Base-by-base conservation (phyloP, 2,888 invertebrate genomes). In the Coleophora flavipennella region DNA sequence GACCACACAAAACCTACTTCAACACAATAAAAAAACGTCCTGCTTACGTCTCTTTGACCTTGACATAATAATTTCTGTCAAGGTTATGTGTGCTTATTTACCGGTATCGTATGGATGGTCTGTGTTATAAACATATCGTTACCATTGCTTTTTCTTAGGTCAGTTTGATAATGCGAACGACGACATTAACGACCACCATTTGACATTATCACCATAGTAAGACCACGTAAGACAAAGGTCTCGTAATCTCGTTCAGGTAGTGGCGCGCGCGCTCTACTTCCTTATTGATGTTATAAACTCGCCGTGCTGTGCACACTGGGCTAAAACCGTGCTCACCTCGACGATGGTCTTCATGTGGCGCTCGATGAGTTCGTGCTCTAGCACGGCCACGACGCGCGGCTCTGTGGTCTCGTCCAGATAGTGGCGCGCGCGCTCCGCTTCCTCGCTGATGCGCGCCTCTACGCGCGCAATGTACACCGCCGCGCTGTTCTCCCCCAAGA, bases 381-480 rank as follows among this genome's bases (percentile, higher is more conserved):
- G 94, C 40, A 99, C 99, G 74, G 94, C 91, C 8, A 99, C 95
- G 62, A 99, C 97, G 50, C 96, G 91, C 40, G 93, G 91, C 80
- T 99, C 99, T 11, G 99, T 99, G 50, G 95, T 94, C 78, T 96
- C 96, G 83, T 99, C 99, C 43, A 99, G 88, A 86, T 99, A 99
- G 73, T 98, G 95, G 45, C 96, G 95, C 35, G 99, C 99, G 51
- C 99, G 88, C 70, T 98, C 97, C 13, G 97, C 96, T 84, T 99
- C 99, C 74, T 99, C 99, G 48, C 93, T 91, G 53, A 99, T 97
- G 66, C 99, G 91, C 27, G 95, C 92, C 83, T 99, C 99, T 41
- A 99, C 99, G 85, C 97, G 97, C 71, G 96, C 96, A 60, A 99
- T 98, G 81, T 99, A 99, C 65, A 98, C 97, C 46, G 97, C 97